phyloP scores from a whole-genome alignment of 2,113 vertebrate genomes.

The Pontoporia blainvillei region DNA sequence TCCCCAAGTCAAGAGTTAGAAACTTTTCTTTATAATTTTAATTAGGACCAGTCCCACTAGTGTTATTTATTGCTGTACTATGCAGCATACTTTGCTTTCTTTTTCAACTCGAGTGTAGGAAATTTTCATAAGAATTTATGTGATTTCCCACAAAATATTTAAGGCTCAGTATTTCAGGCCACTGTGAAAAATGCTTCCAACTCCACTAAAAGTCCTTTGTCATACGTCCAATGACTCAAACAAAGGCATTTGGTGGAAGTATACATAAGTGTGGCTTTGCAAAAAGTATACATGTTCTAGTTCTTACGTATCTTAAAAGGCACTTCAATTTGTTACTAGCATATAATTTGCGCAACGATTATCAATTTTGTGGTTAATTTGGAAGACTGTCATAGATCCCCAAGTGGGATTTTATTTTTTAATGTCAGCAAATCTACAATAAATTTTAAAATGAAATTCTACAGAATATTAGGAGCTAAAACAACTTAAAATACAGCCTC shows the following conservation, averaged over 20 bases:
- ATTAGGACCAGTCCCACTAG: neutral
- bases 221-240: neutral
- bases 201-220: neutral
- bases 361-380: conserved; percentile 8
- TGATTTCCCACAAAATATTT: neutral
- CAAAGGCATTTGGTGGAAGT: neutral
- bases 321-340: neutral
- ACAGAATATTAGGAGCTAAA: neutral
- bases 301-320: neutral
- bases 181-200: neutral
- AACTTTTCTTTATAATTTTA: neutral
- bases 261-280: neutral
- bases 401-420: neutral
- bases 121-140: neutral
- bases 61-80: neutral
- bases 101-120: neutral
- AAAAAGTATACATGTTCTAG: neutral
- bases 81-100: neutral
- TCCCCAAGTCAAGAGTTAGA: neutral
- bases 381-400: neutral
- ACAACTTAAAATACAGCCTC: neutral
- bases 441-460: conserved; percentile 13
- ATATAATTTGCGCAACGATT: neutral
- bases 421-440: neutral
- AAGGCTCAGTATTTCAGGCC: neutral